Percentiles rank a stretch among this genome's conserved stretches.
Conservation (phyloP, 2,113 vertebrate genomes). For the Carlito syrichta region DNA sequence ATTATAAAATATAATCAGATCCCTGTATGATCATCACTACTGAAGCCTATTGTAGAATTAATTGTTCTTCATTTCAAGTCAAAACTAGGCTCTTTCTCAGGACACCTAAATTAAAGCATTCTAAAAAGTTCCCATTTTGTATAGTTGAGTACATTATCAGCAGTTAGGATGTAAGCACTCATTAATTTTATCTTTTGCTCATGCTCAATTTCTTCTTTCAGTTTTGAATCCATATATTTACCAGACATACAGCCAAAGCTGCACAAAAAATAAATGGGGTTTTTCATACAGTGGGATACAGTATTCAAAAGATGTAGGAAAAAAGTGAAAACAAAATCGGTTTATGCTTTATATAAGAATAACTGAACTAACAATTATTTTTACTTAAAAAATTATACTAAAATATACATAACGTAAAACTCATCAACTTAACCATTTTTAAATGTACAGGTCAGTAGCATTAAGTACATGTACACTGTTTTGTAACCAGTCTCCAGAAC, state of each 20-base stretch:
- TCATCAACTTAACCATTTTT: not conserved
- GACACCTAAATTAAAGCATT: slow-evolving; percentile 52
- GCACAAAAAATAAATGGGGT: not conserved
- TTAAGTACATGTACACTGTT: not conserved
- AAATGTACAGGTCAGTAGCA: not conserved
- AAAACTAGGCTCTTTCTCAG: slow-evolving; percentile 62
- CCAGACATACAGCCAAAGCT: not conserved
- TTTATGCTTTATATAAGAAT: not conserved
- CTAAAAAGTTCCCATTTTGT: slow-evolving; percentile 25
- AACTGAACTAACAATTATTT: not conserved
- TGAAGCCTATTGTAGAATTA: slow-evolving; percentile 68
- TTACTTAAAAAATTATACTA: not conserved
- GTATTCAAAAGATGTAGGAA: not conserved
- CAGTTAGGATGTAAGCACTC: not conserved
- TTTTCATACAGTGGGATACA: not conserved
- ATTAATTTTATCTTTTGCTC: slow-evolving; percentile 7
- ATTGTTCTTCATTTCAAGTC: slow-evolving; percentile 67
- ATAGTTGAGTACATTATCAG: slow-evolving; percentile 17
- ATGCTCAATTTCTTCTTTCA: not conserved
- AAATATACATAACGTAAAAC: not conserved
- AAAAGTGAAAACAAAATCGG: not conserved
- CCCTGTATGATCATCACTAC: slow-evolving; percentile 53
- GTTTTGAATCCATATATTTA: not conserved
- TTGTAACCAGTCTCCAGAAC: not conserved
- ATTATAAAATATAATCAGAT: slow-evolving; percentile 77